These are phyloP conservation scores for Drosophila pruinosa DNA, from an alignment of 1,140 invertebrate species.

Conservation along the genomic window DNA sequence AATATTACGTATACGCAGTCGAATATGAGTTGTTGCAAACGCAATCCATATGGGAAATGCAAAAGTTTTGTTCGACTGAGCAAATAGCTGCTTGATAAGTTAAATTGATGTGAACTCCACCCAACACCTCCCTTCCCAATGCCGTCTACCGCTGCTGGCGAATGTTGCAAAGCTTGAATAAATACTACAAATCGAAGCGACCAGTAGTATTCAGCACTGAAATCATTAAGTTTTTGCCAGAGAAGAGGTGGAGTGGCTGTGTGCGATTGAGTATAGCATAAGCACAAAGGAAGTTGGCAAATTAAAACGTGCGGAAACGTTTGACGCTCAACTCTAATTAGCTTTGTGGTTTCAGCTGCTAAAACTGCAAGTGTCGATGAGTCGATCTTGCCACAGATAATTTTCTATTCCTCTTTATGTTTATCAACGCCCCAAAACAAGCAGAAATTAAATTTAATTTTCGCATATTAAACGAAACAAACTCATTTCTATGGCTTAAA, in stretches of 20 bases:
- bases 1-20: constrained; percentile 70
- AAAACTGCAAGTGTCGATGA: constrained; percentile 29
- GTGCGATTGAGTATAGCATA: neutral
- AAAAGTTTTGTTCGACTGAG: constrained; percentile 44
- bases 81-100: constrained; percentile 60
- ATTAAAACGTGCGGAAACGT: constrained; percentile 74
- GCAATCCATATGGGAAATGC: constrained; percentile 64
- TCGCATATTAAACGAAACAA: neutral
- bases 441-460: neutral
- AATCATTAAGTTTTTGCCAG: constrained; percentile 67
- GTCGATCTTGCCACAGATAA: constrained; percentile 7
- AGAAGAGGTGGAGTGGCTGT: neutral
- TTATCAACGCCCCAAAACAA: neutral
- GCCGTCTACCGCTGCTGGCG: neutral
- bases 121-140: neutral
- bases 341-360: constrained; percentile 55
- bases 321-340: constrained; percentile 67
- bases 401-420: neutral
- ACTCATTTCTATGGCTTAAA: neutral
- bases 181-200: constrained; percentile 60
- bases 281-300: constrained; percentile 67
- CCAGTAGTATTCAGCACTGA: constrained; percentile 10
- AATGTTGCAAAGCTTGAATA: constrained; percentile 41
- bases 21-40: constrained; percentile 14
- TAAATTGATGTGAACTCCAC: constrained; percentile 62